Percentiles rank a stretch among this genome's conserved stretches.
phyloP scores from a whole-genome alignment of 2,888 invertebrate species.

The Malthinus seriepunctatus region DNA sequence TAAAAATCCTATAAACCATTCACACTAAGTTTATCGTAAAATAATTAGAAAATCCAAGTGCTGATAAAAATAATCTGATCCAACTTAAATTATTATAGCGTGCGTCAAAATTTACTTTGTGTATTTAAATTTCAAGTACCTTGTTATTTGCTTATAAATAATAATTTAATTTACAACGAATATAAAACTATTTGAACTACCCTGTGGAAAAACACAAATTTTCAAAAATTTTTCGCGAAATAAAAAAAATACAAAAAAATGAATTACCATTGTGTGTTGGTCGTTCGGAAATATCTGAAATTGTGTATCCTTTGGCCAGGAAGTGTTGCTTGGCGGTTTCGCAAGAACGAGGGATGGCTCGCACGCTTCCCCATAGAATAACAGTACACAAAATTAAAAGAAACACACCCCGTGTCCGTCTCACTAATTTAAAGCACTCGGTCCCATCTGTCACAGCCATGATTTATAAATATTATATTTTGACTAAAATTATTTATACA shows the following conservation, averaged over 20 bases:
- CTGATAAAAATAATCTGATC: too few species aligned
- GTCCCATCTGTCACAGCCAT: slow-evolving; percentile 29
- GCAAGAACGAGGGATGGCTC: slow-evolving; percentile 18
- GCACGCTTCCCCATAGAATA: slow-evolving; percentile 18
- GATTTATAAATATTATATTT: slow-evolving; percentile 10
- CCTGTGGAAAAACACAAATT: too few species aligned
- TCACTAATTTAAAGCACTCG: slow-evolving; percentile 28
- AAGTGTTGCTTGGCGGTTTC: slow-evolving; percentile 17
- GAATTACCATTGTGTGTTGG: slow-evolving; percentile 21
- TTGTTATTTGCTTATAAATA: too few species aligned
- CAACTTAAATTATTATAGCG: too few species aligned
- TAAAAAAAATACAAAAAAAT: not conserved
- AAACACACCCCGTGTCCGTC: slow-evolving; percentile 23
- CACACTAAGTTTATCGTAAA: too few species aligned
- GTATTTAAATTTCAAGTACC: too few species aligned
- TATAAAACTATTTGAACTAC: too few species aligned
- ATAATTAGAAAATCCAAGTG: too few species aligned
- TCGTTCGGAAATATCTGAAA: slow-evolving; percentile 16
- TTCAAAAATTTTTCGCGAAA: not conserved
- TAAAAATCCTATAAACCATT: too few species aligned
- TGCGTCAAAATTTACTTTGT: too few species aligned
- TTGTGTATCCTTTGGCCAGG: slow-evolving; percentile 14
- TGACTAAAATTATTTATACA: slow-evolving; percentile 23
- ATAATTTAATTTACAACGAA: too few species aligned
- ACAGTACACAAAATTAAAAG: slow-evolving; percentile 13